Evolutionary conservation across 2,888 invertebrate species (phyloP).

Genomic region (Camponotus fellah): DNA sequence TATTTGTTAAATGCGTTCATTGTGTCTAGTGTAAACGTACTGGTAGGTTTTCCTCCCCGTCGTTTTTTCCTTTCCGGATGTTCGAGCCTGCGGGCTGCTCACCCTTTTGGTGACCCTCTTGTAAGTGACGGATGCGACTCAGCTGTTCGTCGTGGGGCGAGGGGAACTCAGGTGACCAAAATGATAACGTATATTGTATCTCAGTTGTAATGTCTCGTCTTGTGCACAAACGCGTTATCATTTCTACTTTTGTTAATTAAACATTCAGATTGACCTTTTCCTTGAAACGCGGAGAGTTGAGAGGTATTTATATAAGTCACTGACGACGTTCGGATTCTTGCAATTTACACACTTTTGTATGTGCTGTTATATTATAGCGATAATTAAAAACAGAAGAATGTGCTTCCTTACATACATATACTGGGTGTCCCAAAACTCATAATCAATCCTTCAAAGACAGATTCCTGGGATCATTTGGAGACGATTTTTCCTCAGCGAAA

Average conservation of each 20-base stretch:
- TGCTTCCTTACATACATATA: conserved; percentile 26
- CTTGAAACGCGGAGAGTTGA: neutral
- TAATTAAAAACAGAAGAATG: conserved; percentile 23
- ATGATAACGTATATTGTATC: conserved; percentile 21
- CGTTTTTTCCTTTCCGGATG: neutral
- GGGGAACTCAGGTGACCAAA: conserved; percentile 19
- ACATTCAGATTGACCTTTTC: neutral
- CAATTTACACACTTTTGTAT: conserved; percentile 43
- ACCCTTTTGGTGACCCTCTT: conserved; percentile 37
- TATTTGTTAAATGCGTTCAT: conserved; percentile 76
- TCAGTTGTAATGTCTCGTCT: neutral
- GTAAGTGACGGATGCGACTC: conserved; percentile 45
- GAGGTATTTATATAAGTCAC: conserved; percentile 26
- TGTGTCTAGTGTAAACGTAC: conserved; percentile 80
- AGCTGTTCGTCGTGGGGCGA: neutral
- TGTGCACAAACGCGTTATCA: neutral
- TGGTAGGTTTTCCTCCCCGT: conserved; percentile 80
- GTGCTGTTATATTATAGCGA: conserved; percentile 34
- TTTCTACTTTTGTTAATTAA: conserved; percentile 4
- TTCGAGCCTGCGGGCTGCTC: conserved; percentile 33
- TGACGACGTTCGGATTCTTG: conserved; percentile 33
- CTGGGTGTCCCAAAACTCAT: no score
- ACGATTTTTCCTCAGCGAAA: no score
- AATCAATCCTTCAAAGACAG: no score
- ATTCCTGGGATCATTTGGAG: no score